phyloP scores from a whole-genome alignment of 1,140 invertebrate species.

The Homarus americanus region DNA sequence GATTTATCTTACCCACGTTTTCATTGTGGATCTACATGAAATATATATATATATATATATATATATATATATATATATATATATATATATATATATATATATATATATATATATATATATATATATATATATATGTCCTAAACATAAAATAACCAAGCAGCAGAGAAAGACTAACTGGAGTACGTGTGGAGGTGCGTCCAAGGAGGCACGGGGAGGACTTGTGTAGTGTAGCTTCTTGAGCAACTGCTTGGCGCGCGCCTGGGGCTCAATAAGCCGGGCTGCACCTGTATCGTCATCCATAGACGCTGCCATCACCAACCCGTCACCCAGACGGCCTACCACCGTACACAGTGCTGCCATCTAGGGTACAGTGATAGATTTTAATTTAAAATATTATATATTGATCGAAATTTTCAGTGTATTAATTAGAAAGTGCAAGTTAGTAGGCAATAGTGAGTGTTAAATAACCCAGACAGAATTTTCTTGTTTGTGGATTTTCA shows the following conservation, averaged over 20 bases:
- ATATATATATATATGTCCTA: no score
- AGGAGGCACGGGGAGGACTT: background rate
- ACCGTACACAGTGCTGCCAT: background rate
- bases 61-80: slow-evolving; percentile 21
- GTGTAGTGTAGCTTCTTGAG: background rate
- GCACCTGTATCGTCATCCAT: background rate
- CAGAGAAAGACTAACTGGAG: background rate
- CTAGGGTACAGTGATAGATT: no score
- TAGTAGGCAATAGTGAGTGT: no score
- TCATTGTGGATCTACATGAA: no score
- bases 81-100: background rate
- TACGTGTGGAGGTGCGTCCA: background rate
- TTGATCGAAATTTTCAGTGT: no score
- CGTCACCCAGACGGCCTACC: slow-evolving; percentile 21
- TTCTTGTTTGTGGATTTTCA: no score
- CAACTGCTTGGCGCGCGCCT: background rate
- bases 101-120: slow-evolving; percentile 1
- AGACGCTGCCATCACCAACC: slow-evolving; percentile 2
- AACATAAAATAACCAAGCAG: no score
- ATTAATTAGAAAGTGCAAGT: no score
- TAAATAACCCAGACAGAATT: no score
- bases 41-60: slow-evolving; percentile 10
- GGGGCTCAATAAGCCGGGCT: background rate
- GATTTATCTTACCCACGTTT: no score
- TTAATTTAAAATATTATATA: no score